Evolutionary conservation across 2,113 vertebrate genomes (phyloP), one percentile per base, ranked within the genome.

Genomic region (Murina feae): DNA sequence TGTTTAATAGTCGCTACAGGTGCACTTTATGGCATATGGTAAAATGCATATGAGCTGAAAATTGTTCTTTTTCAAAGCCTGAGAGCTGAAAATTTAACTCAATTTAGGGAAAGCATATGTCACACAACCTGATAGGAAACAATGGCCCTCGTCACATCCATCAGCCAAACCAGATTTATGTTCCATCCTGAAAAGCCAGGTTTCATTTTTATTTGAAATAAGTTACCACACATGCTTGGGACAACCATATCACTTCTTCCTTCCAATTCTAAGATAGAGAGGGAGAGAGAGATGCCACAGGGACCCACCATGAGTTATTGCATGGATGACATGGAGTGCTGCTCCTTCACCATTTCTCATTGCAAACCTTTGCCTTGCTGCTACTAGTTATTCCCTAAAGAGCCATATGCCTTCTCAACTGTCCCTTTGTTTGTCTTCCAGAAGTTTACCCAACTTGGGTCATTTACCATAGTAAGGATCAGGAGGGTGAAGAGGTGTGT

Each of bases 201-300:
- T 60, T 93, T 89, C 55, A 89, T 83, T 75, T 92, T 78, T 35
- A 58, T 69, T 89, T 93, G 83, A 84, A 93, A 49, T 76, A 66
- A 83, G 11, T 66, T 66, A 60, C 76, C 58, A 76, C 14, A 90
- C n/a, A 53, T 75, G 35, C 11, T 72, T 76, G 25, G 51, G 75
- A 91, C 44, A 89, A 75, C 16, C 11, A 81, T 53, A 35, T 85
- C 44, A 82, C 16, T 58, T 90, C 55, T 68, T 37, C 51, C 76
- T 60, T 94, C 47, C 32, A 80, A 60, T 49, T 83, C 47, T 84
- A 63, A 90, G 21, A 49, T 4, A 92, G 35, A 65, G 42, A 65
- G 20, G 25, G 39, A 49, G 32, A 42, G 30, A 55, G 35, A 81
- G 51, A 65, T 69, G 30, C 30, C 51, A 58, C 4, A 13, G 5